Evolutionary conservation across 2,888 invertebrate species (phyloP), one percentile per base, ranked within the genome.

Genomic region (Tachina grossa): DNA sequence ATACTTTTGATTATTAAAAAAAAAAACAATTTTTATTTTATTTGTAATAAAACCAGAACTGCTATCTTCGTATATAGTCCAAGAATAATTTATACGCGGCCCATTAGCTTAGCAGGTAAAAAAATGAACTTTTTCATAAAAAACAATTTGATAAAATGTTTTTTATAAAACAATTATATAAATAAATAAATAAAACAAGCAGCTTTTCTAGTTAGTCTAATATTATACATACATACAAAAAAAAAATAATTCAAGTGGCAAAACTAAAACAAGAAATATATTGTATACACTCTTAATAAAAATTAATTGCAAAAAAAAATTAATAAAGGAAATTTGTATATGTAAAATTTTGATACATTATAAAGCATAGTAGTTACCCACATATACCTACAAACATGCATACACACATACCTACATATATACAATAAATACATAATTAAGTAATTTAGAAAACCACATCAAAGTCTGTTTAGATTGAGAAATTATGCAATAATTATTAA

Each of bases 81-180:
- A 39, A n/a, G 39, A 59, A 10, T n/a, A 59, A 16, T 6, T 39
- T 59, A 6, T 16, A 10, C 10, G 14, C 51, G 43, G 47, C 14
- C 19, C 47, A 51, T 14, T 22, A 43, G 22, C 8, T 61, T 31
- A 41, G 49, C 19, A 49, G 63, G 53, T n/a, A 51, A 59, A 2
- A 31, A 9, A 6, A 13, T 49, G n/a, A 47, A 41, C 53, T 71
- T 47, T 13, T 43, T 59, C 19, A 57, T 51, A 47, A 49, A 51
- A 53, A 53, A 63, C 11, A 65, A 78, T 85, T 85, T 85, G 77
- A 85, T 85, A 85, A 82, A 85, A 85, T 85, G 85, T 85, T 85
- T 85, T 75, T 80, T 49, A 51, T 49, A 61, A 61, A 43, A 53
- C 3, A 43, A 69, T 55, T 69, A 57, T 69, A 51, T 66, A 75